Conservation (phyloP, 1,140 invertebrate genomes). For the Heliothis subflexa region DNA sequence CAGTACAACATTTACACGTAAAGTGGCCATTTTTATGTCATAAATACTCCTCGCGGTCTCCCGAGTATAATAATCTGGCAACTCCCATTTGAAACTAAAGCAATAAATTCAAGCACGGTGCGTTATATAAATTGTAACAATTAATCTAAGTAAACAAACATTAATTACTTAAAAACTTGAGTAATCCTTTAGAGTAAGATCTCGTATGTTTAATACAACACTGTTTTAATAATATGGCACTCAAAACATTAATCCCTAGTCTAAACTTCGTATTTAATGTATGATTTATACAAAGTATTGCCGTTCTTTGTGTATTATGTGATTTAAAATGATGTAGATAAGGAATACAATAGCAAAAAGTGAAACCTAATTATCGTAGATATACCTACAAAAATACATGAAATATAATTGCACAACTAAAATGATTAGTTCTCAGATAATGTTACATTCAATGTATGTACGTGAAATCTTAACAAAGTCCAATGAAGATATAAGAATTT, state of each 20-base stretch:
- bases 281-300: conserved; percentile 28
- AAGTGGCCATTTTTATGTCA: conserved; percentile 11
- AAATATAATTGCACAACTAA: too few relatives aligned
- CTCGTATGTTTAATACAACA: not conserved
- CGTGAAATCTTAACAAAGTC: too few relatives aligned
- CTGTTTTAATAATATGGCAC: not conserved
- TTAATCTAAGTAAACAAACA: conserved; percentile 33
- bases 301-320: conserved; percentile 7
- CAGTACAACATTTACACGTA: conserved; percentile 5
- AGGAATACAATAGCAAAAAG: too few relatives aligned
- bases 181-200: conserved; percentile 31
- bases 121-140: conserved; percentile 11
- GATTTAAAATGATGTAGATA: too few relatives aligned
- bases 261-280: conserved; percentile 24
- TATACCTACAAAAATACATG: too few relatives aligned
- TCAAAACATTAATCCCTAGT: conserved; percentile 27
- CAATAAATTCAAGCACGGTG: conserved; percentile 28
- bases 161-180: conserved; percentile 30
- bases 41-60: conserved; percentile 5
- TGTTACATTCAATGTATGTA: too few relatives aligned
- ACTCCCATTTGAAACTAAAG: conserved; percentile 24
- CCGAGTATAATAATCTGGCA: not conserved
- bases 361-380: too few relatives aligned
- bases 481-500: too few relatives aligned
- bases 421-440: too few relatives aligned